phyloP scores from a whole-genome alignment of 1,140 invertebrate genomes.

The Philotrypesis tridentata region DNA sequence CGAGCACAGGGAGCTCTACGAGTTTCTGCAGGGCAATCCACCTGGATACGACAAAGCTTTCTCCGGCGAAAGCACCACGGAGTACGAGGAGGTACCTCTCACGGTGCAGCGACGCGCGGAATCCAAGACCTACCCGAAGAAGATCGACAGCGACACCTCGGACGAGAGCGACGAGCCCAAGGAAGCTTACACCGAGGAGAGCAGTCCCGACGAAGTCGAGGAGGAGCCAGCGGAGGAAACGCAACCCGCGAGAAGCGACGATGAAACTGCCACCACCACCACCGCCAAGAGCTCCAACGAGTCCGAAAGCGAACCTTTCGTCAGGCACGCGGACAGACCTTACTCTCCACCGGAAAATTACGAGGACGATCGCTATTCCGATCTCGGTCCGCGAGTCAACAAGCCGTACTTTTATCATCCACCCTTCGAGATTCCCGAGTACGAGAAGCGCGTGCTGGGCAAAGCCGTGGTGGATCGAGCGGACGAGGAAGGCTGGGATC shows the following conservation, averaged over 20 bases:
- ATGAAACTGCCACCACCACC: constrained; percentile 28
- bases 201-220: constrained; percentile 26
- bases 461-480: constrained; percentile 44
- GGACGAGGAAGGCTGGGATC: constrained; percentile 50
- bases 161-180: constrained; percentile 39
- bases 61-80: constrained; percentile 41
- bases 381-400: constrained; percentile 64
- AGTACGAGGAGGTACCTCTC: constrained; percentile 28
- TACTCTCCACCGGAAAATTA: constrained; percentile 63
- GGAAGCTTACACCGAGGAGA: neutral
- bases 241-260: constrained; percentile 27
- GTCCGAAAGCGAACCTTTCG: constrained; percentile 48
- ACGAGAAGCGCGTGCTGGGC: constrained; percentile 44
- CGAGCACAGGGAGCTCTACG: constrained; percentile 33
- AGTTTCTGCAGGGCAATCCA: constrained; percentile 52
- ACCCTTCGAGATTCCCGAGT: constrained; percentile 54
- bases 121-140: neutral
- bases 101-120: neutral
- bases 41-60: constrained; percentile 55
- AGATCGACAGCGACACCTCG: constrained; percentile 19
- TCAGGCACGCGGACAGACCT: constrained; percentile 55
- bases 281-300: constrained; percentile 21
- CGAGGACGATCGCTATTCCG: constrained; percentile 62
- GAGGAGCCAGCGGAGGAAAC: constrained; percentile 22
- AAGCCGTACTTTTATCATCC: constrained; percentile 68